Evolutionary conservation across 2,888 invertebrate genomes (phyloP).

Genomic region (Cephus pygmeus): DNA sequence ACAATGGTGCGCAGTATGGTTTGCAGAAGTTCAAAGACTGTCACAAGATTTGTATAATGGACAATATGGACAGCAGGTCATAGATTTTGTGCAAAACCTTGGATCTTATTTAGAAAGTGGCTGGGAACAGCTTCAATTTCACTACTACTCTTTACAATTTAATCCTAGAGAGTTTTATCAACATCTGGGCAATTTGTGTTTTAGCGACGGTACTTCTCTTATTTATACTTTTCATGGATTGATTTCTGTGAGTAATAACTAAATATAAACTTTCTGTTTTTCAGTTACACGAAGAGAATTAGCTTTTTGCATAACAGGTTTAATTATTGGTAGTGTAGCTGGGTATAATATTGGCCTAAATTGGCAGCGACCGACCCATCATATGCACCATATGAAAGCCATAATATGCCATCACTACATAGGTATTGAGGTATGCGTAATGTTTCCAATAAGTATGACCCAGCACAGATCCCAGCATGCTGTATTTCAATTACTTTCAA

Average conservation of each 20-base stretch:
- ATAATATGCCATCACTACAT: conserved; percentile 66
- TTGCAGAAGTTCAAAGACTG: conserved; percentile 40
- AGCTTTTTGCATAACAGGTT: conserved; percentile 64
- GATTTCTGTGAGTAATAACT: background rate
- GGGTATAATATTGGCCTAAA: conserved; percentile 64
- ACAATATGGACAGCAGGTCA: conserved; percentile 43
- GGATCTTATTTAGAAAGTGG: conserved; percentile 39
- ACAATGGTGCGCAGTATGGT: conserved; percentile 42
- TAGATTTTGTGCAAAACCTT: conserved; percentile 39
- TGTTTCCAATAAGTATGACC: background rate
- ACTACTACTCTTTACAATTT: conserved; percentile 45
- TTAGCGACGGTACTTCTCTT: conserved; percentile 41
- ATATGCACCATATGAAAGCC: conserved; percentile 67
- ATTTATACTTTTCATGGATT: background rate
- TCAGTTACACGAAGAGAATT: conserved; percentile 66
- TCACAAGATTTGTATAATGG: conserved; percentile 43
- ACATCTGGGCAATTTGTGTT: conserved; percentile 41
- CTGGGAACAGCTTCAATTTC: conserved; percentile 46
- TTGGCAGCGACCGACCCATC: conserved; percentile 51
- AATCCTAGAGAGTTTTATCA: conserved; percentile 43
- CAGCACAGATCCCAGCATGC: background rate
- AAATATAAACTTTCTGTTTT: conserved; percentile 22
- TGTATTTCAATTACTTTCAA: conserved; percentile 2
- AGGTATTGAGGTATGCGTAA: conserved; percentile 64
- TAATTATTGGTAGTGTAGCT: conserved; percentile 64